phyloP scores from a whole-genome alignment of 1,140 invertebrate species.

The Lutraria rhynchaena region DNA sequence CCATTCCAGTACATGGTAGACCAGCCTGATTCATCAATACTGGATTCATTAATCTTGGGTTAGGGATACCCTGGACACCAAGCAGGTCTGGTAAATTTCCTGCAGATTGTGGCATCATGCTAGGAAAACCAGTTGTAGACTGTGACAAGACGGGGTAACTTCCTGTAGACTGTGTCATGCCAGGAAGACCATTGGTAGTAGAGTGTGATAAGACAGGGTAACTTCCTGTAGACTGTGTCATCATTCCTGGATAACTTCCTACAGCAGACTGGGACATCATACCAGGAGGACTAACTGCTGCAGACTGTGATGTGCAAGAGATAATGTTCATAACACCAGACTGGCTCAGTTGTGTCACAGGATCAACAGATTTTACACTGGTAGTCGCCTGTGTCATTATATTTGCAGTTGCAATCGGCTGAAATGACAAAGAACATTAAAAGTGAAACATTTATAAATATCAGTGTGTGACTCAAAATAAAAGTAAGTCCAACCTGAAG shows the following conservation, averaged over 20 bases:
- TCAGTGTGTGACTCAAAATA: too few relatives aligned
- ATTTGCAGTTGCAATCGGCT: conserved; percentile 51
- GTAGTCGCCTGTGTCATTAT: conserved; percentile 37
- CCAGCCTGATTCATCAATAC: conserved; percentile 14
- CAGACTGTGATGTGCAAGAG: too few relatives aligned
- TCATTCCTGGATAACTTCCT: neutral
- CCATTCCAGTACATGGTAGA: conserved; percentile 13
- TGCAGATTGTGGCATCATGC: conserved; percentile 9
- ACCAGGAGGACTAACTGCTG: neutral
- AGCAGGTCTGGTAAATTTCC: conserved; percentile 23
- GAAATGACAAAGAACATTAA: conserved; percentile 19
- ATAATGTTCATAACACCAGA: neutral
- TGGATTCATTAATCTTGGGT: conserved; percentile 32
- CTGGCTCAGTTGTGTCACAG: neutral
- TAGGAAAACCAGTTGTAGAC: conserved; percentile 11
- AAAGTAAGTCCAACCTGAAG: too few relatives aligned
- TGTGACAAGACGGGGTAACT: neutral
- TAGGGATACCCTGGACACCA: conserved; percentile 9
- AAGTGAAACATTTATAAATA: neutral
- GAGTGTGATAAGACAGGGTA: neutral
- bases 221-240: conserved; percentile 42
- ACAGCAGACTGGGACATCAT: neutral
- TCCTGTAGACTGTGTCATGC: conserved; percentile 38
- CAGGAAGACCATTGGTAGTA: neutral
- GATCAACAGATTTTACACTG: neutral